phyloP scores from a whole-genome alignment of 2,888 invertebrate genomes.

The Sphaerophoria rueppellii region DNA sequence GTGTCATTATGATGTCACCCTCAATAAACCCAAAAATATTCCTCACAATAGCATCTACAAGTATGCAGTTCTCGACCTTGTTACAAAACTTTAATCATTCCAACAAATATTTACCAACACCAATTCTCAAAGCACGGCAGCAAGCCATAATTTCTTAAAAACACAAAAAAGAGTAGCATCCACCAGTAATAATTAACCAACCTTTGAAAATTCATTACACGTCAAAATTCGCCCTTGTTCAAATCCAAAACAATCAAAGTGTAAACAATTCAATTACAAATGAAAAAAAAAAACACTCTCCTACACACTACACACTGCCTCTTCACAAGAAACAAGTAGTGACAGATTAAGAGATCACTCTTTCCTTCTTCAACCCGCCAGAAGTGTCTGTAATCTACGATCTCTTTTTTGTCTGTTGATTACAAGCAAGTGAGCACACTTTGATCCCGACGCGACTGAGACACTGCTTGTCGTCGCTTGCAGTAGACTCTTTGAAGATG shows the following conservation, averaged over 20 bases:
- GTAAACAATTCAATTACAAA: constrained; percentile 34
- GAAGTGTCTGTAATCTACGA: constrained; percentile 7
- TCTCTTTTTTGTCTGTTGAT: constrained; percentile 10
- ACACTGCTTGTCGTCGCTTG: background rate
- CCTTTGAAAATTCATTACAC: constrained; percentile 51
- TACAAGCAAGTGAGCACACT: background rate
- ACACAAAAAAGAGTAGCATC: background rate
- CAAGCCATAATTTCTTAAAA: background rate
- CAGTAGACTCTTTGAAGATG: constrained; percentile 5
- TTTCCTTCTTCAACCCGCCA: background rate
- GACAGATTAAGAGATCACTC: constrained; percentile 50
- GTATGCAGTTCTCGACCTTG: background rate
- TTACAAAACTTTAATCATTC: background rate
- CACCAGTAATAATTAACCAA: constrained; percentile 8
- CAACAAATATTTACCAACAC: constrained; percentile 9
- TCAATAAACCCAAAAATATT: background rate
- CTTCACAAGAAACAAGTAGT: constrained; percentile 10
- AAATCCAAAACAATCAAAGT: constrained; percentile 21
- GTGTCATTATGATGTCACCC: constrained; percentile 1
- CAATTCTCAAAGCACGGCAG: background rate
- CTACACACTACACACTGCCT: constrained; percentile 2
- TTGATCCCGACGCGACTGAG: background rate
- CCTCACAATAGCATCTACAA: background rate
- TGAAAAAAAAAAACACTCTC: background rate
- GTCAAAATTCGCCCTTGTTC: constrained; percentile 27